Evolutionary conservation across 2,113 vertebrate species (phyloP).

Genomic region (Isichthys henryi): DNA sequence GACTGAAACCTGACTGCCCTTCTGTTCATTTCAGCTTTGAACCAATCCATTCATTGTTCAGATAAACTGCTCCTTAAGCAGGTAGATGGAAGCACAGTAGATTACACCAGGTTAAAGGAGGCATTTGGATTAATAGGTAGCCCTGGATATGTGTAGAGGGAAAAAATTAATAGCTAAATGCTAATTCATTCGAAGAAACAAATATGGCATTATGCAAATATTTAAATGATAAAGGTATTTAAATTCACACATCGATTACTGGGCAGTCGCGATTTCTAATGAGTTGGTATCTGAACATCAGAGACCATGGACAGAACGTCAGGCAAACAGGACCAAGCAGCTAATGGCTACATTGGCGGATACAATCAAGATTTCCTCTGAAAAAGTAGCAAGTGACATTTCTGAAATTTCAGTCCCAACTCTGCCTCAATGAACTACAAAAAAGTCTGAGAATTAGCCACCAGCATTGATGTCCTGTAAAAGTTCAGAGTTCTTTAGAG

Average conservation of each 20-base stretch:
- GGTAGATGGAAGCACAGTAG: background rate
- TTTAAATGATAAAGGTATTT: background rate
- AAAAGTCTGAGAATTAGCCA: slow-evolving; percentile 40
- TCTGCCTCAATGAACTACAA: slow-evolving; percentile 38
- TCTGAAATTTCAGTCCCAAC: slow-evolving; percentile 50
- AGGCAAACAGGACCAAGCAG: slow-evolving; percentile 24
- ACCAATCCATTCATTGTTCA: background rate
- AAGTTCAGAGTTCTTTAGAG: slow-evolving; percentile 46
- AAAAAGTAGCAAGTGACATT: slow-evolving; percentile 41
- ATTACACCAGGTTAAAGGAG: background rate
- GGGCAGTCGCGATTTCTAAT: background rate
- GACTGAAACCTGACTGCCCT: background rate
- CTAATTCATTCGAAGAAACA: background rate
- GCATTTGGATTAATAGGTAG: background rate
- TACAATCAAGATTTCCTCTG: slow-evolving; percentile 24
- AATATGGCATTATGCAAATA: background rate
- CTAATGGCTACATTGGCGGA: slow-evolving; percentile 28
- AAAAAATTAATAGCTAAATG: background rate
- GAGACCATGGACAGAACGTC: slow-evolving; percentile 20
- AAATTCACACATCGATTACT: background rate
- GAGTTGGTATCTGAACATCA: background rate
- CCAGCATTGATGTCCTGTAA: slow-evolving; percentile 49
- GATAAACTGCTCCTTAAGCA: background rate
- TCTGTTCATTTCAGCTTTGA: background rate
- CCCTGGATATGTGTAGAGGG: background rate